These are phyloP conservation scores for Etheostoma cragini DNA, from an alignment of 2,113 vertebrate genomes.

Conservation along the genomic window DNA sequence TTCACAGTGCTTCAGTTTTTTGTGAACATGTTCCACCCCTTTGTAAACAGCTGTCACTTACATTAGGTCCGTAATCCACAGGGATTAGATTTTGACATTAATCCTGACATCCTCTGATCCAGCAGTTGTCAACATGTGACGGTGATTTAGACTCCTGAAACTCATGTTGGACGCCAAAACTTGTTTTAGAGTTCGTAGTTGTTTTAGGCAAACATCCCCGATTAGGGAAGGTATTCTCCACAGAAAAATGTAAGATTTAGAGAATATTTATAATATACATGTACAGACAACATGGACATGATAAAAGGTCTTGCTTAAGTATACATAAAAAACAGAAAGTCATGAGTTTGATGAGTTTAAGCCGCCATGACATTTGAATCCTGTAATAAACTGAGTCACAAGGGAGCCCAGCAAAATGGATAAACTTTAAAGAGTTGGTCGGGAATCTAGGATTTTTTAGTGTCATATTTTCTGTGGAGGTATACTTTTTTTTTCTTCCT, in stretches of 20 bases:
- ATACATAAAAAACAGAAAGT: conserved; percentile 13
- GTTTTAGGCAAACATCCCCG: too few species aligned
- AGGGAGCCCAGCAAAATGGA: not conserved
- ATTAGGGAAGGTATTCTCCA: too few species aligned
- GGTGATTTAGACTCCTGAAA: not conserved
- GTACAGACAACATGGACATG: not conserved
- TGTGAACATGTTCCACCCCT: not conserved
- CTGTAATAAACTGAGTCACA: conserved; percentile 18
- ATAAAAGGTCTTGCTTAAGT: not conserved
- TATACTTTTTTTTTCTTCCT: too few species aligned
- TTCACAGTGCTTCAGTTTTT: not conserved
- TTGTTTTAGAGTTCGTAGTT: not conserved
- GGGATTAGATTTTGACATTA: not conserved
- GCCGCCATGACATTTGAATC: conserved; percentile 38
- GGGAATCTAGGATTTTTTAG: not conserved
- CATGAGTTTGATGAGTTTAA: conserved; percentile 34
- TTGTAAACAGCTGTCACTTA: not conserved
- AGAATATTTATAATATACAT: not conserved
- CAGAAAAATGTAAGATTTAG: not conserved
- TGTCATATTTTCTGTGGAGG: not conserved
- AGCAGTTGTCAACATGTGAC: not conserved
- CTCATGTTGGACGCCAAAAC: not conserved
- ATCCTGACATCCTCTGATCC: not conserved
- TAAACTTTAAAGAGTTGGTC: not conserved
- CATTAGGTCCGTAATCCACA: not conserved